phyloP scores from a whole-genome alignment of 2,113 vertebrate genomes.

The Scomber colias region DNA sequence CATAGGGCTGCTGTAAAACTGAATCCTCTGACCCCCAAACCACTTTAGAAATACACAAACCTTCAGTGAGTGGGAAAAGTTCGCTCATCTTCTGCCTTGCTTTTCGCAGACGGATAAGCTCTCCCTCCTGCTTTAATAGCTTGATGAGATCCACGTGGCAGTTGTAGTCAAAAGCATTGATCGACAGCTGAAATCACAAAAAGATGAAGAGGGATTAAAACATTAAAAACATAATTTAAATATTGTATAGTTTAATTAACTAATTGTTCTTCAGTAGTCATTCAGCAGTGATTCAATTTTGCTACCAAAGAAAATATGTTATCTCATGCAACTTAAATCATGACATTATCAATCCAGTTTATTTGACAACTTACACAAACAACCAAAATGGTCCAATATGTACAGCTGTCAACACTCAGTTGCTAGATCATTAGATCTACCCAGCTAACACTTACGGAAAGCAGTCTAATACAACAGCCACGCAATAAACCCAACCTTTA shows the following conservation, averaged over 20 bases:
- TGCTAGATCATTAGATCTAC: no score
- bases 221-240: not conserved
- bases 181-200: constrained; percentile 87
- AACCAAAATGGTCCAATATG: no score
- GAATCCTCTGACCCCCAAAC: not conserved
- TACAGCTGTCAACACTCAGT: no score
- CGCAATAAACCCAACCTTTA: no score
- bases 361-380: no score
- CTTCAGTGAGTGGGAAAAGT: constrained; percentile 96
- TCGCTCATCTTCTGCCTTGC: constrained; percentile 98
- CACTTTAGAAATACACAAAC: constrained; percentile 73
- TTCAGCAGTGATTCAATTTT: not conserved
- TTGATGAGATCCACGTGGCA: constrained; percentile 97
- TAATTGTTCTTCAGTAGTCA: not conserved
- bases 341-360: no score
- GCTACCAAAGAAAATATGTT: not conserved
- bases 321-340: not conserved
- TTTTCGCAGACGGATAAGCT: constrained; percentile 87
- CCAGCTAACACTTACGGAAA: no score
- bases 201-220: not conserved
- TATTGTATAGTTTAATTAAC: not conserved
- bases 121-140: constrained; percentile 93
- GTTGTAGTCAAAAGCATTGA: constrained; percentile 97
- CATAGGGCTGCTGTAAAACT: not conserved
- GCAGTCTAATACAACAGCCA: no score